phyloP scores from a whole-genome alignment of 2,113 vertebrate genomes.

The Circaetus cinerascens region DNA sequence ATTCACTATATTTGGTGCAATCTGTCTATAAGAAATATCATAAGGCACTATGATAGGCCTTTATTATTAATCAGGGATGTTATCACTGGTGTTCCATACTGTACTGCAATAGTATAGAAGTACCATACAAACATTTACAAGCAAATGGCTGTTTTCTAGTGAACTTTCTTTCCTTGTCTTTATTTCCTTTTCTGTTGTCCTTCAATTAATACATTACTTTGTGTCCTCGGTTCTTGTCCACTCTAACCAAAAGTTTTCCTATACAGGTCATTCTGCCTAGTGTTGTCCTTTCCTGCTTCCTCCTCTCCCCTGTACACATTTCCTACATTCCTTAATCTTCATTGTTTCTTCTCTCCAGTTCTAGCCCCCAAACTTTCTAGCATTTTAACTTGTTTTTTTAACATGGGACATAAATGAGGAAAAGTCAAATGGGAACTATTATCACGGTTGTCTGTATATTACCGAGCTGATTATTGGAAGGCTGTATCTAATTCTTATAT shows the following conservation, averaged over 20 bases:
- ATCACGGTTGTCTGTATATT: fast-evolving
- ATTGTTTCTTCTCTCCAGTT: not conserved
- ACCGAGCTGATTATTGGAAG: not conserved
- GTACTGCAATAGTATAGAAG: not conserved
- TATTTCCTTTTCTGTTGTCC: not conserved
- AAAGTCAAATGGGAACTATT: not conserved
- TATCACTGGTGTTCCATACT: not conserved
- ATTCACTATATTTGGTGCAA: not conserved
- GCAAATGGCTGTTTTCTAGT: not conserved
- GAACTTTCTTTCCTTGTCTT: not conserved
- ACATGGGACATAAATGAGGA: not conserved
- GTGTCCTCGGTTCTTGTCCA: not conserved
- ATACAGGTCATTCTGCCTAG: not conserved
- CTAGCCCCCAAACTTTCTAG: not conserved
- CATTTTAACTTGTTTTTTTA: not conserved
- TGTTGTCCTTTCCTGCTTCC: not conserved
- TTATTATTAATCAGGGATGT: not conserved
- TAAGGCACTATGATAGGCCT: not conserved
- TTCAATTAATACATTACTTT: not conserved
- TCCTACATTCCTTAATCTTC: not conserved
- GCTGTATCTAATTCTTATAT: not conserved
- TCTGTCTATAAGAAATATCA: not conserved
- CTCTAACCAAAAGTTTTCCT: not conserved
- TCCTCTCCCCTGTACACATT: not conserved
- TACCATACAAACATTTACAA: not conserved